Conservation (phyloP, 1,140 invertebrate genomes). For the Drosophila kurseongensis region DNA sequence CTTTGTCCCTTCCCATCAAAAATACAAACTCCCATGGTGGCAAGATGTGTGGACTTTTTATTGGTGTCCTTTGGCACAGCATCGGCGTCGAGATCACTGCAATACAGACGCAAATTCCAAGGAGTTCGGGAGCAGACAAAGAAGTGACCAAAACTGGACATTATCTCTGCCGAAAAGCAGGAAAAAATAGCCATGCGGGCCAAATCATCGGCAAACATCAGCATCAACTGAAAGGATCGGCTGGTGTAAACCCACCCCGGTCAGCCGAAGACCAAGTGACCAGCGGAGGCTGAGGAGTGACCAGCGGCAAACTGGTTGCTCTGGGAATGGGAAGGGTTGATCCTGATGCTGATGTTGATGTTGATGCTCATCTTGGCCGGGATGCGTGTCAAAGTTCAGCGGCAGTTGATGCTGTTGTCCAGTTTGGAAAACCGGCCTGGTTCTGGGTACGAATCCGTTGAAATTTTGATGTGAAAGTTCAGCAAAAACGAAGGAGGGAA, state of each 20-base stretch:
- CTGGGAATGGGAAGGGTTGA: constrained; percentile 49
- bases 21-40: constrained; percentile 15
- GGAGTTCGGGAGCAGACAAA: constrained; percentile 22
- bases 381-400: constrained; percentile 82
- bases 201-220: constrained; percentile 46
- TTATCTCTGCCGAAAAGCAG: constrained; percentile 71
- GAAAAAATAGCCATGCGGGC: constrained; percentile 42
- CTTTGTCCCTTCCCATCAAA: constrained; percentile 3
- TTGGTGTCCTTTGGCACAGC: constrained; percentile 78
- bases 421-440: constrained; percentile 79
- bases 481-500: constrained; percentile 51
- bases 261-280: constrained; percentile 25
- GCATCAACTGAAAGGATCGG: constrained; percentile 15
- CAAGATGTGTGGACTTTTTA: constrained; percentile 74
- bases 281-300: constrained; percentile 51
- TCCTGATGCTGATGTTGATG: not conserved
- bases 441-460: constrained; percentile 64
- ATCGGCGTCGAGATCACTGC: constrained; percentile 33
- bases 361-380: constrained; percentile 68
- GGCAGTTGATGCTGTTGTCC: constrained; percentile 63
- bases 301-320: constrained; percentile 51
- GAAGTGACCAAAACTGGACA: constrained; percentile 72
- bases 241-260: constrained; percentile 51
- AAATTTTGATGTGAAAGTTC: constrained; percentile 84
- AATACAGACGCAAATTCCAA: constrained; percentile 10